phyloP scores from a whole-genome alignment of 2,888 invertebrate genomes.

The Pollenia amentaria region DNA sequence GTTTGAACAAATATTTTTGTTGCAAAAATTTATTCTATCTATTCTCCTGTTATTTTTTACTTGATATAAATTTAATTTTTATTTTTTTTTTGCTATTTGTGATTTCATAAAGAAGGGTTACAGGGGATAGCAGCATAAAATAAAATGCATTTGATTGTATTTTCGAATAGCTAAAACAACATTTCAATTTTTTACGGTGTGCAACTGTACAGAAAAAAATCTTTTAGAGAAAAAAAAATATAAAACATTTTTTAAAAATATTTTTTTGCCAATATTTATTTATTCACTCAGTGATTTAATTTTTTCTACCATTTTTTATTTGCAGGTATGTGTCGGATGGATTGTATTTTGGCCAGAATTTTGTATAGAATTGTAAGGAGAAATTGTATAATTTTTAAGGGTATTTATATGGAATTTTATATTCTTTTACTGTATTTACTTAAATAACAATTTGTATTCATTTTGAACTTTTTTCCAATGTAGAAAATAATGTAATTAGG shows the following conservation, averaged over 20 bases:
- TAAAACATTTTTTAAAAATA: not conserved
- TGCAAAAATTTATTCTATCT: conserved; percentile 1
- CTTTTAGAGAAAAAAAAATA: conserved; percentile 1
- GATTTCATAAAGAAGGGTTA: conserved; percentile 1
- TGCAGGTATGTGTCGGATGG: not conserved
- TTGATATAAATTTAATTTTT: conserved; percentile 23
- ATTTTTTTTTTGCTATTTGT: not conserved
- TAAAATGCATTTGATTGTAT: conserved; percentile 30
- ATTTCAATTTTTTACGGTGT: conserved; percentile 32
- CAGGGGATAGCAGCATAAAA: conserved; percentile 4
- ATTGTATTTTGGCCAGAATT: not conserved
- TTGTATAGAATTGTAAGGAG: not conserved
- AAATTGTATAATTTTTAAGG: not conserved
- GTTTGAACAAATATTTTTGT: conserved; percentile 37
- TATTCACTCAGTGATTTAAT: conserved; percentile 8
- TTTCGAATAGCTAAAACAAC: conserved; percentile 38
- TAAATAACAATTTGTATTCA: not conserved
- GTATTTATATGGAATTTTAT: not conserved
- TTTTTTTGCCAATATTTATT: conserved; percentile 9
- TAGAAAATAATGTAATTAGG: too few species aligned
- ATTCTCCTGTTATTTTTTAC: not conserved
- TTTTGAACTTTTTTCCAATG: not conserved
- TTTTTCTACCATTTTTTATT: conserved; percentile 6
- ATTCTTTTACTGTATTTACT: not conserved
- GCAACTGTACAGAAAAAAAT: conserved; percentile 20